Evolutionary conservation across 2,888 invertebrate species (phyloP).

Genomic region (Calliphora vomitoria): DNA sequence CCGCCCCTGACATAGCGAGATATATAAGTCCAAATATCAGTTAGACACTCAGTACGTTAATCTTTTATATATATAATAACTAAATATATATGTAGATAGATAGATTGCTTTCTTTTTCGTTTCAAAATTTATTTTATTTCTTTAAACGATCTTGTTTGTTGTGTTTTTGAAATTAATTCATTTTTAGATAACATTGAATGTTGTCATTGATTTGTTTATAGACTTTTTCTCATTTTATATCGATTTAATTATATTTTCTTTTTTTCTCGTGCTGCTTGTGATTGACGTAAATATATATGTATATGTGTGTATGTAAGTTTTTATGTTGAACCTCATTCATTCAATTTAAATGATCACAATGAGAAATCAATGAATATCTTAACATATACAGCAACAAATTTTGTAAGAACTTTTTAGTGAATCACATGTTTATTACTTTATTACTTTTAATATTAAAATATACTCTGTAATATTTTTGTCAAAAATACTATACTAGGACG

Average conservation of each 20-base stretch:
- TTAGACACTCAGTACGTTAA: too few species aligned
- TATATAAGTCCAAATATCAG: too few species aligned
- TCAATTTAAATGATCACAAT: not conserved
- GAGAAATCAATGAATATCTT: not conserved
- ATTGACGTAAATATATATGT: constrained; percentile 10
- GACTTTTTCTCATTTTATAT: constrained; percentile 27
- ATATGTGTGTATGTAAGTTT: not conserved
- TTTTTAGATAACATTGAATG: constrained; percentile 59
- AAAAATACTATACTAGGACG: too few species aligned
- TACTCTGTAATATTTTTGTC: too few species aligned
- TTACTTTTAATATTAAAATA: too few species aligned
- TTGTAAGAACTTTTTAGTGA: too few species aligned
- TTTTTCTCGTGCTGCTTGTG: not conserved
- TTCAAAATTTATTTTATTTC: constrained; percentile 10
- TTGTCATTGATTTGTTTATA: constrained; percentile 62
- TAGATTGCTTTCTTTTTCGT: not conserved
- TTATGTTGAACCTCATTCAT: not conserved
- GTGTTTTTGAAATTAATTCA: constrained; percentile 26
- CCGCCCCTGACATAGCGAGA: too few species aligned
- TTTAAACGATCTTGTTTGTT: constrained; percentile 27
- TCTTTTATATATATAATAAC: too few species aligned
- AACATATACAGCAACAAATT: not conserved
- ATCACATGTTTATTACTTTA: too few species aligned
- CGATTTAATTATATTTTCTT: constrained; percentile 11
- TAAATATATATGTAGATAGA: too few species aligned